Evolutionary conservation across 2,797 vertebrate species (phyloP).

Genomic region (Cossypha heuglini): DNA sequence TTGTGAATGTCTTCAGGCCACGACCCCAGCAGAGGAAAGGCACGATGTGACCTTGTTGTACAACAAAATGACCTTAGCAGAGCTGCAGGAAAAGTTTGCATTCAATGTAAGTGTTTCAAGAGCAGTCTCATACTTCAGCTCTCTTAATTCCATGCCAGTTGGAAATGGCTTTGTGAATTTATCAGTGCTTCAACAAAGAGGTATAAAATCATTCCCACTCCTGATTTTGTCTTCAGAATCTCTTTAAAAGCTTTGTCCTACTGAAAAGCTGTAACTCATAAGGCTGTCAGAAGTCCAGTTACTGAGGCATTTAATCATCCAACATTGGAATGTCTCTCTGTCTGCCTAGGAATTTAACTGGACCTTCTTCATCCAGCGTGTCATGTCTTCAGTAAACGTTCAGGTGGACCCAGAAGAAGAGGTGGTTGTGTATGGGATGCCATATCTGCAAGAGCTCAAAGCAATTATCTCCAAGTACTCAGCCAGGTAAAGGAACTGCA

Average conservation of each 20-base stretch:
- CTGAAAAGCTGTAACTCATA: background rate
- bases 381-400: slow-evolving; percentile 85
- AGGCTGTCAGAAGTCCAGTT: background rate
- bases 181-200: background rate
- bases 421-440: slow-evolving; percentile 89
- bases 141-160: background rate
- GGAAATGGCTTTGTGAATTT: background rate
- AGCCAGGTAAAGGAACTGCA: slow-evolving; percentile 77
- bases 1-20: slow-evolving; percentile 80
- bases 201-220: background rate
- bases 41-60: slow-evolving; percentile 91
- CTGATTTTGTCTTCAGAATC: background rate
- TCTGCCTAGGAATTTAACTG: slow-evolving; percentile 90
- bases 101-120: slow-evolving; percentile 82
- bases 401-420: slow-evolving; percentile 83
- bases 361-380: slow-evolving; percentile 87
- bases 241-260: background rate
- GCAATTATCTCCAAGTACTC: slow-evolving; percentile 83
- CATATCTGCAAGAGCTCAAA: slow-evolving; percentile 88
- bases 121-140: background rate
- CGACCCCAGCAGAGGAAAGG: slow-evolving; percentile 88
- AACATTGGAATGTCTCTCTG: background rate
- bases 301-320: background rate
- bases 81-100: slow-evolving; percentile 85
- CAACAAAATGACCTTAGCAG: slow-evolving; percentile 87